Evolutionary conservation across 2,797 vertebrate species (phyloP).

Genomic region (Etheostoma perlongum): DNA sequence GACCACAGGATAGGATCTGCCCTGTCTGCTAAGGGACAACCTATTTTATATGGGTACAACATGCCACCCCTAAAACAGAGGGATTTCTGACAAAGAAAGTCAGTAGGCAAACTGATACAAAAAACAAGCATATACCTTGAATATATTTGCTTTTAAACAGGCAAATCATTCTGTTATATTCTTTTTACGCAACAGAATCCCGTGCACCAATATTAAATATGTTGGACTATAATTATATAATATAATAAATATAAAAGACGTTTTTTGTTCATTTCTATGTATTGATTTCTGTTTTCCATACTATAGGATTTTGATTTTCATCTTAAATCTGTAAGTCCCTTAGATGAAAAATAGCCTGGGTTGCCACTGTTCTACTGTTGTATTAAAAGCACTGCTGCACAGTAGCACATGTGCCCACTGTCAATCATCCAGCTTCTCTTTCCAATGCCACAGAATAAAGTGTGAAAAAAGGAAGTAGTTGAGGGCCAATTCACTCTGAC

Average conservation of each 20-base stretch:
- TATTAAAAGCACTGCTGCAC: background rate
- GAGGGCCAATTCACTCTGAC: constrained; percentile 44
- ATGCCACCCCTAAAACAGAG: constrained; percentile 11
- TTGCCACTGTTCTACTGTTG: background rate
- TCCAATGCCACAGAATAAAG: constrained; percentile 16
- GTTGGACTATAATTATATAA: background rate
- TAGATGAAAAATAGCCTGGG: too few relatives aligned
- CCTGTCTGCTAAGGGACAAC: background rate
- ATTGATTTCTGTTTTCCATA: too few relatives aligned
- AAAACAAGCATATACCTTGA: background rate
- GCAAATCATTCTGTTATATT: background rate
- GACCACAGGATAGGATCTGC: too few relatives aligned
- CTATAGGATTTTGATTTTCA: background rate
- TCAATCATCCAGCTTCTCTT: constrained; percentile 35
- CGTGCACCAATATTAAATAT: background rate
- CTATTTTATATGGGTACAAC: background rate
- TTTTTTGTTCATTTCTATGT: background rate
- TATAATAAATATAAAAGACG: too few relatives aligned
- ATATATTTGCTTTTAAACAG: background rate
- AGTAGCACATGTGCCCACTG: background rate
- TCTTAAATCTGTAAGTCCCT: background rate
- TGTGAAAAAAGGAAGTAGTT: constrained; percentile 64
- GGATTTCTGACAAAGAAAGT: background rate
- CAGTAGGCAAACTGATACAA: background rate
- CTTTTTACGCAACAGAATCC: background rate